phyloP scores from a whole-genome alignment of 2,113 vertebrate species.

The Chaetops frenatus region DNA sequence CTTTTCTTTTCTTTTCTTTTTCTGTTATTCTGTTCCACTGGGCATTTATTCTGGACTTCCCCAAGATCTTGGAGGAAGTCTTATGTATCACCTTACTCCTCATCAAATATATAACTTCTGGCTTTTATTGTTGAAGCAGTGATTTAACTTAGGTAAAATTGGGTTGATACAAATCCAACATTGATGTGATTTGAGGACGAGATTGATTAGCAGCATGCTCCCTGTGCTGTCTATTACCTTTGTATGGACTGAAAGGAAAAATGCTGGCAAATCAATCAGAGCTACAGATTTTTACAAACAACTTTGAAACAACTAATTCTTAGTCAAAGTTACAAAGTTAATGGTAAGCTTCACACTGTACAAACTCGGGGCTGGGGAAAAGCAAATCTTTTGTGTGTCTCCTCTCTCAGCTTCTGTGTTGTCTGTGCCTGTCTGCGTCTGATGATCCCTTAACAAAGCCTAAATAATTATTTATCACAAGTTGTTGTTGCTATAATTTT shows the following conservation, averaged over 20 bases:
- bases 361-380: background rate
- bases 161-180: background rate
- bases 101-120: background rate
- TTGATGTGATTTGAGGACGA: background rate
- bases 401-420: background rate
- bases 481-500: background rate
- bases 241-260: background rate
- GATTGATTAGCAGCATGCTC: background rate
- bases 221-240: background rate
- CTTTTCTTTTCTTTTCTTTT: background rate
- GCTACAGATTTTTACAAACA: background rate
- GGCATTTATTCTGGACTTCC: background rate
- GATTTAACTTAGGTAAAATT: background rate
- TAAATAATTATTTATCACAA: background rate
- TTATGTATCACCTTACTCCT: background rate
- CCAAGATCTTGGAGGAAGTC: background rate
- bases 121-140: background rate
- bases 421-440: background rate
- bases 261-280: background rate
- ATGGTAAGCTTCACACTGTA: background rate
- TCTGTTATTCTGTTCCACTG: background rate
- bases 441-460: background rate
- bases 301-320: background rate
- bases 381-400: background rate
- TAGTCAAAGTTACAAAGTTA: background rate